Evolutionary conservation across 2,797 vertebrate genomes (phyloP).

Genomic region (Manis crassicaudata): DNA sequence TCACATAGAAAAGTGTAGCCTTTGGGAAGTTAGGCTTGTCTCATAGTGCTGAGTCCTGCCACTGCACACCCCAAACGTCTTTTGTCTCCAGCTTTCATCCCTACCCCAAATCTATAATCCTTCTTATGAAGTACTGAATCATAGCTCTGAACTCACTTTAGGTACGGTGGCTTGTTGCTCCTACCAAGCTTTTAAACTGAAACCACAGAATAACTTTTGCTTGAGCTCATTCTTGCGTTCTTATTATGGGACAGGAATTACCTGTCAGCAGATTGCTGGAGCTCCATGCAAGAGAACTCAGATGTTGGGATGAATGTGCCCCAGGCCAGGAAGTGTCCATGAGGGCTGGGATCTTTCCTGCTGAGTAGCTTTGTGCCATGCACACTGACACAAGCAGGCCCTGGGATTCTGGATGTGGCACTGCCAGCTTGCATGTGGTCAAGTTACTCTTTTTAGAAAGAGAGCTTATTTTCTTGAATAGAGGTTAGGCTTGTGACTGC

Average conservation of each 20-base stretch:
- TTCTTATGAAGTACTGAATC: not conserved
- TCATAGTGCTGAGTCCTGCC: not conserved
- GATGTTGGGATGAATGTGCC: not conserved
- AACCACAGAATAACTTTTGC: conserved; percentile 4
- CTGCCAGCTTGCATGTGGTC: not conserved
- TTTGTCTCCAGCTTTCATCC: not conserved
- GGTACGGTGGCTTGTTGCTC: not conserved
- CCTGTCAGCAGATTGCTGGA: not conserved
- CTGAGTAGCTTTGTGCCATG: not conserved
- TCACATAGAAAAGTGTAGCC: accelerated
- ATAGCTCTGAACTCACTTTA: not conserved
- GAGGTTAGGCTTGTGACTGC: not conserved
- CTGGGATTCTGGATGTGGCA: not conserved
- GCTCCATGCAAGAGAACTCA: not conserved
- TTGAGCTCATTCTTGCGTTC: not conserved
- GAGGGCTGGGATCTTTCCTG: not conserved
- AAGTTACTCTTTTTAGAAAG: not conserved
- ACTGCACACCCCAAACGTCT: too few relatives aligned
- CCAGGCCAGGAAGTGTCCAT: not conserved
- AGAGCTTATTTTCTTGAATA: not conserved
- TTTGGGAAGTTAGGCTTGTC: not conserved
- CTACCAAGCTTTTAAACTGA: conserved; percentile 59
- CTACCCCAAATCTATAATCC: not conserved
- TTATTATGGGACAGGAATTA: conserved; percentile 34
- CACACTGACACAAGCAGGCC: accelerated